Conservation (phyloP, 1,140 invertebrate species). For the Heterodera carotae region DNA sequence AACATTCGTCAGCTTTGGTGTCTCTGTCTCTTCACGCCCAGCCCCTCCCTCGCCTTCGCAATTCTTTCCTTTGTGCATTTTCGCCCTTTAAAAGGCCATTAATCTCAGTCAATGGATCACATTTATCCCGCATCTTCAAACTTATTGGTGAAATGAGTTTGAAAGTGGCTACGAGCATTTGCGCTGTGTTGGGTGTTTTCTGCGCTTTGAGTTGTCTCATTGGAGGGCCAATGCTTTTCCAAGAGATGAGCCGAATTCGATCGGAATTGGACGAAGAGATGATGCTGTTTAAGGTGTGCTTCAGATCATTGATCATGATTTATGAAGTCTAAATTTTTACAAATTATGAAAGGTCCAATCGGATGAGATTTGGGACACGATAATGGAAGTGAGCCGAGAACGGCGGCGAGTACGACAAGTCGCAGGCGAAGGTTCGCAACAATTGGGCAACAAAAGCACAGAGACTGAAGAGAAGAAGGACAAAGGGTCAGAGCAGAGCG, state of each 20-base stretch:
- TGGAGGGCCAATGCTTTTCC: constrained; percentile 28
- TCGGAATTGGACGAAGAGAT: constrained; percentile 38
- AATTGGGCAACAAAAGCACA: constrained; percentile 6
- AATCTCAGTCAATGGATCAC: neutral
- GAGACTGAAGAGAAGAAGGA: neutral
- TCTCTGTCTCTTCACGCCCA: too few species aligned
- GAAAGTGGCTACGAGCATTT: constrained; percentile 30
- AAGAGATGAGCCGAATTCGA: constrained; percentile 35
- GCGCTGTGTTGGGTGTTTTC: constrained; percentile 25
- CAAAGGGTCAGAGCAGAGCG: neutral
- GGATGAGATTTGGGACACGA: constrained; percentile 31
- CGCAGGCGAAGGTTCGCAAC: neutral
- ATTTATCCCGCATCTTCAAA: neutral
- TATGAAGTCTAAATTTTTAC: neutral
- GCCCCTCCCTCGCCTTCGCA: too few species aligned
- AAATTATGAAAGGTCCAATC: constrained; percentile 24
- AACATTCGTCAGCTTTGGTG: too few species aligned
- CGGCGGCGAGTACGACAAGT: neutral
- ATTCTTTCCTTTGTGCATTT: too few species aligned
- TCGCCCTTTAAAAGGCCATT: neutral
- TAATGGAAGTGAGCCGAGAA: constrained; percentile 24
- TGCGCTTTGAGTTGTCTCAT: constrained; percentile 29
- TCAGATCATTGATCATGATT: neutral
- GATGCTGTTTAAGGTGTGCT: constrained; percentile 31
- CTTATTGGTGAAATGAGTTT: constrained; percentile 27